These are phyloP conservation scores for Phymorhynchus buccinoides DNA, from an alignment of 1,140 invertebrate genomes.

Conservation along the genomic window DNA sequence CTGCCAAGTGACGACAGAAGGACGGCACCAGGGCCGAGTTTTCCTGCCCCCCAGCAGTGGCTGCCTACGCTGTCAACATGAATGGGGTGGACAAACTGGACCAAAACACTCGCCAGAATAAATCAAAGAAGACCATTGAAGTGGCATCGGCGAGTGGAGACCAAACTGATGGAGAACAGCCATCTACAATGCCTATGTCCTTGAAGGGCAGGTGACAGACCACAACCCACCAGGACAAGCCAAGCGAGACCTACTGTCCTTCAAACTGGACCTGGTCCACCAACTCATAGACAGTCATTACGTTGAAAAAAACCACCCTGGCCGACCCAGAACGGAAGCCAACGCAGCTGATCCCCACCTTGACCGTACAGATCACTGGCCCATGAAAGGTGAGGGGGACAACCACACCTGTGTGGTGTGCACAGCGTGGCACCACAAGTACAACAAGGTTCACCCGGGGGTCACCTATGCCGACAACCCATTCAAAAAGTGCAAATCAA, in stretches of 20 bases:
- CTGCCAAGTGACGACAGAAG: constrained; percentile 41
- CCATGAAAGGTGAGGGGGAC: neutral
- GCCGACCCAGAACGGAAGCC: neutral
- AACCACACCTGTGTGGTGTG: constrained; percentile 43
- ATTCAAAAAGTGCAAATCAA: constrained; percentile 29
- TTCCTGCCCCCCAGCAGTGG: constrained; percentile 26
- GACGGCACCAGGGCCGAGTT: constrained; percentile 43
- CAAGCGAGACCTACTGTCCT: constrained; percentile 32
- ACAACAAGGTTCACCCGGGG: neutral
- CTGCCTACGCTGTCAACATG: constrained; percentile 42
- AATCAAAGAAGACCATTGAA: constrained; percentile 27
- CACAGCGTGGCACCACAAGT: constrained; percentile 28
- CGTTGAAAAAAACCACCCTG: neutral
- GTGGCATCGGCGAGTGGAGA: constrained; percentile 34
- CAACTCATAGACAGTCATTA: constrained; percentile 27
- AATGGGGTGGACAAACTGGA: constrained; percentile 44
- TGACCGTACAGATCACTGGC: neutral
- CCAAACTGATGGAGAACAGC: constrained; percentile 33
- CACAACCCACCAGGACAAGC: constrained; percentile 27
- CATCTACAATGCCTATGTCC: constrained; percentile 40
- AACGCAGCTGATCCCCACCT: neutral
- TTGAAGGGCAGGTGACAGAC: neutral
- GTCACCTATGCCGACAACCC: neutral
- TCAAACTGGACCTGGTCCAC: constrained; percentile 32
- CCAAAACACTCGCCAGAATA: constrained; percentile 31